phyloP scores from a whole-genome alignment of 2,888 invertebrate species.

The Strigamia transsilvanica region DNA sequence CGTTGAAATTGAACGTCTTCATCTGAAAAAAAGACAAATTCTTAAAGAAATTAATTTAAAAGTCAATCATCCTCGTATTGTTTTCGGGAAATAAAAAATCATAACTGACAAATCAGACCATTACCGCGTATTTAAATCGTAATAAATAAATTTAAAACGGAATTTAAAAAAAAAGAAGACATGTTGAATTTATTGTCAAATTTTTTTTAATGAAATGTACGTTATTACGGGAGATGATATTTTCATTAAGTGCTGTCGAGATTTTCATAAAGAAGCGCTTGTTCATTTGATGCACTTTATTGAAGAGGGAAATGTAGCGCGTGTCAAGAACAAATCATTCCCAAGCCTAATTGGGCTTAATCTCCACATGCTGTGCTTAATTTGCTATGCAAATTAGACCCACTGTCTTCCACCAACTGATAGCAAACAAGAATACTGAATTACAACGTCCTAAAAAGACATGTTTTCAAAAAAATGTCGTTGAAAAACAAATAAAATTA shows the following conservation, averaged over 20 bases:
- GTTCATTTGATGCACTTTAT: slow-evolving; percentile 38
- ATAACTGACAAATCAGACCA: neutral
- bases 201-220: slow-evolving; percentile 16
- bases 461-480: neutral
- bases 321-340: slow-evolving; percentile 35
- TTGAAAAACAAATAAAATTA: too few relatives aligned
- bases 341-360: slow-evolving; percentile 35
- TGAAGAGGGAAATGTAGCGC: slow-evolving; percentile 26
- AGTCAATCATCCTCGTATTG: too few relatives aligned
- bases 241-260: slow-evolving; percentile 32
- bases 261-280: slow-evolving; percentile 34
- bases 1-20: too few relatives aligned
- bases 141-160: neutral
- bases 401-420: slow-evolving; percentile 20
- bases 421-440: slow-evolving; percentile 7
- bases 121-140: neutral
- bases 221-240: neutral
- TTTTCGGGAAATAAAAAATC: neutral
- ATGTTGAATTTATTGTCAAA: neutral
- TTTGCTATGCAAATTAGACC: slow-evolving; percentile 30
- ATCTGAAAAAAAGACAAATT: too few relatives aligned
- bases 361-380: slow-evolving; percentile 22
- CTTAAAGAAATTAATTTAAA: too few relatives aligned
- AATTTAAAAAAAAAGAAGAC: neutral
- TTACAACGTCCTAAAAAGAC: neutral